phyloP scores from a whole-genome alignment of 1,140 invertebrate species.

The Saxidomus purpurata region DNA sequence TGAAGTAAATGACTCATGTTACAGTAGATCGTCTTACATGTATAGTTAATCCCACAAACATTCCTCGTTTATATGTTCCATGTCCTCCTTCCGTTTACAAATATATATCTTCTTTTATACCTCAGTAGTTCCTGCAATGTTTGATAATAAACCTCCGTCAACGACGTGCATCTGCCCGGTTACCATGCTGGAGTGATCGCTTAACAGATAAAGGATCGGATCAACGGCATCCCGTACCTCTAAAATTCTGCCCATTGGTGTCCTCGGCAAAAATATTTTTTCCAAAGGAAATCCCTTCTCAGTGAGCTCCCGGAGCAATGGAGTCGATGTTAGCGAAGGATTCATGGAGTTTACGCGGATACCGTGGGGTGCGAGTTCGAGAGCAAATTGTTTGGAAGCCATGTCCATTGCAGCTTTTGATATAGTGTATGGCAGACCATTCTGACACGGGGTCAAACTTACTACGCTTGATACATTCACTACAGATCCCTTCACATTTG shows the following conservation, averaged over 20 bases:
- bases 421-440: conserved; percentile 92
- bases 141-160: conserved; percentile 94
- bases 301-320: neutral
- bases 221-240: conserved; percentile 91
- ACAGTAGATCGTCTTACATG: too few relatives aligned
- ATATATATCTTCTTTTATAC: too few relatives aligned
- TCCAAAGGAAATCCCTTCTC: neutral
- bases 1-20: too few relatives aligned
- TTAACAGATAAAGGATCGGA: conserved; percentile 92
- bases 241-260: conserved; percentile 90
- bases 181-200: conserved; percentile 93
- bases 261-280: conserved; percentile 86
- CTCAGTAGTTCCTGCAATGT: conserved; percentile 88
- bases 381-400: conserved; percentile 90
- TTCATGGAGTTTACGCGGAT: conserved; percentile 96
- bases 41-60: too few relatives aligned
- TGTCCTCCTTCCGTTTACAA: too few relatives aligned
- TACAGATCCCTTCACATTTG: conserved; percentile 90
- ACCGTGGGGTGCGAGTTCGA: conserved; percentile 93
- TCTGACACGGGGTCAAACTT: conserved; percentile 89
- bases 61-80: too few relatives aligned
- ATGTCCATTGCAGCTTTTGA: conserved; percentile 88
- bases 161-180: conserved; percentile 92
- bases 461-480: conserved; percentile 96
- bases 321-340: conserved; percentile 94